These are phyloP conservation scores for Parauchenoglanis ngamensis DNA, from an alignment of 2,797 vertebrate species.

Conservation along the genomic window DNA sequence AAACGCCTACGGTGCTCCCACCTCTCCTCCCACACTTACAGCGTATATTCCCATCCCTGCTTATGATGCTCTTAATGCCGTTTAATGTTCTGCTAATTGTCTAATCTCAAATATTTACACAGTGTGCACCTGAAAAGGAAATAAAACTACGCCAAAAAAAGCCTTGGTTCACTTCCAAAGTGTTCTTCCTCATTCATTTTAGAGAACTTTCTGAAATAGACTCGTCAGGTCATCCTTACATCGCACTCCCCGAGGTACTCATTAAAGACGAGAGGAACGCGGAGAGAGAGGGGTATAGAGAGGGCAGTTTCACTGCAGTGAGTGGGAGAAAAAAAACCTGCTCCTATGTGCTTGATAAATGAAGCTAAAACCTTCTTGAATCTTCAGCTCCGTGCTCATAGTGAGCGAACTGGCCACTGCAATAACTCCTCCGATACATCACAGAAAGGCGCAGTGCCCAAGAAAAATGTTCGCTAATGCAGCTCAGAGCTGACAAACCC, in stretches of 20 bases:
- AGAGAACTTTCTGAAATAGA: constrained; percentile 13
- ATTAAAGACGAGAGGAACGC: constrained; percentile 34
- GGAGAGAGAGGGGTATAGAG: background rate
- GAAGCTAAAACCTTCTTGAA: constrained; percentile 31
- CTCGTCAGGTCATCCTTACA: constrained; percentile 32
- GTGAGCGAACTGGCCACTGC: constrained; percentile 13
- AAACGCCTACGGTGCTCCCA: background rate
- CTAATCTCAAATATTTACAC: background rate
- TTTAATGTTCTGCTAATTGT: constrained; percentile 30
- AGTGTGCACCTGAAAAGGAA: background rate
- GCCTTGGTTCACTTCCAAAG: background rate
- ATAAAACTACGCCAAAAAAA: background rate
- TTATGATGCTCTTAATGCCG: background rate
- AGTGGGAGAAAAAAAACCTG: constrained; percentile 6
- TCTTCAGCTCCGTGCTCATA: constrained; percentile 17
- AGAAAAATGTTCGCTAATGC: constrained; percentile 1
- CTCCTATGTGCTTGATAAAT: constrained; percentile 21
- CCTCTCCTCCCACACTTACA: constrained; percentile 8
- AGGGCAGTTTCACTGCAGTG: constrained; percentile 28
- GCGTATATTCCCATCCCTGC: background rate
- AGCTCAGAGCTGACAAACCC: constrained; percentile 13
- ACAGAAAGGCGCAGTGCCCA: background rate
- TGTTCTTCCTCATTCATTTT: background rate
- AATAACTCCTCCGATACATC: constrained; percentile 31
- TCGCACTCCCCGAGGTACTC: constrained; percentile 42